Percentiles rank a stretch among this genome's conserved stretches.
phyloP scores from a whole-genome alignment of 2,113 vertebrate species.

The Bubo blakistoni region DNA sequence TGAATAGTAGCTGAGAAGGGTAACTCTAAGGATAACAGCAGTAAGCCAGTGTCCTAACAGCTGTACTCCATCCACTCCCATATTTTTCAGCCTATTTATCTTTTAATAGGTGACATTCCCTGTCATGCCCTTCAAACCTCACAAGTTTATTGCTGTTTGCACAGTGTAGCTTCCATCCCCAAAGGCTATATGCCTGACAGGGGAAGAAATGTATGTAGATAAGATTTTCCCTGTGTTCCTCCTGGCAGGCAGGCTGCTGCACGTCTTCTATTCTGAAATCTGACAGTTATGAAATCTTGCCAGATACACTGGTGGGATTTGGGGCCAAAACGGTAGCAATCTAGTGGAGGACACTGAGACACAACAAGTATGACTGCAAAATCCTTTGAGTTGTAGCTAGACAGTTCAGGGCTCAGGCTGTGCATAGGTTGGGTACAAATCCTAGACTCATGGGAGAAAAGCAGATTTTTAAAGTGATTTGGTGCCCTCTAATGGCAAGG shows the following conservation, averaged over 20 bases:
- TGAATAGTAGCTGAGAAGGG: not conserved
- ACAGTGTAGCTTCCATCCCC: not conserved
- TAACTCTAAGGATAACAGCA: not conserved
- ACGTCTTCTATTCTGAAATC: not conserved
- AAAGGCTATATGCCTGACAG: not conserved
- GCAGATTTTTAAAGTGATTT: constrained; percentile 27
- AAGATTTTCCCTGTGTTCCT: not conserved
- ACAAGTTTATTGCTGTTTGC: constrained; percentile 16
- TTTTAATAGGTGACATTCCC: not conserved
- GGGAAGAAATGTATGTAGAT: not conserved
- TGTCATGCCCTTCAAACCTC: not conserved
- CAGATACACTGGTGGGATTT: not conserved
- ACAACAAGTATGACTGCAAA: not conserved
- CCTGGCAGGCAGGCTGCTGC: not conserved
- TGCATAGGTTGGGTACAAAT: not conserved
- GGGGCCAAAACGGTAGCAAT: not conserved
- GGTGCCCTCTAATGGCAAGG: constrained; percentile 63
- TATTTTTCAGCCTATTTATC: not conserved
- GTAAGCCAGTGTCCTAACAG: not conserved
- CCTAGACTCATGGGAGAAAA: not conserved
- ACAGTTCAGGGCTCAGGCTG: not conserved
- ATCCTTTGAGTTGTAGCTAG: not conserved
- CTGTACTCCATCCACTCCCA: not conserved
- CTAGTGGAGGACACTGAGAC: not conserved
- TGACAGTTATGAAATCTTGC: not conserved